Percentiles rank a stretch among this genome's conserved stretches.
Evolutionary conservation across 92 coral and sea anemone genomes (phyloP).

Genomic region (Paragorgia papillata): DNA sequence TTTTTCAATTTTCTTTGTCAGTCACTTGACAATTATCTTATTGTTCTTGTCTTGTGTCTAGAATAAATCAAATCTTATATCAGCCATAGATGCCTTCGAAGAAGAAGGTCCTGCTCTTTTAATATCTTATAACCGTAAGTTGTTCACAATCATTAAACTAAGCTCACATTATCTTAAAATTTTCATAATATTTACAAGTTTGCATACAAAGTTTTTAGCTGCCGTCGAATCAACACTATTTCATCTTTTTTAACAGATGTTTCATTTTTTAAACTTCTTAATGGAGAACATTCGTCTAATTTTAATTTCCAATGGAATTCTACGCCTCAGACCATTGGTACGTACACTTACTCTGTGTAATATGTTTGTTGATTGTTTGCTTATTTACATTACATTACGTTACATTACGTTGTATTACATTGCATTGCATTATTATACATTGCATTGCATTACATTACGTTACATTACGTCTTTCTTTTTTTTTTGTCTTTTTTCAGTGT

Average conservation of each 20-base stretch:
- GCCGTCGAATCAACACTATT: too few relatives aligned
- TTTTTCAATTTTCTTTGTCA: too few relatives aligned
- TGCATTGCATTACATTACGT: too few relatives aligned
- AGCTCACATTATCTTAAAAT: too few relatives aligned
- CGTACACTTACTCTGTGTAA: conserved; percentile 29
- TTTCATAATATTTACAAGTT: neutral
- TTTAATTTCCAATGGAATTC: conserved; percentile 90
- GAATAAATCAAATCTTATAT: conserved; percentile 82
- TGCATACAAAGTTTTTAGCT: too few relatives aligned
- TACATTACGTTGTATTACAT: too few relatives aligned
- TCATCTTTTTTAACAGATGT: conserved; percentile 56
- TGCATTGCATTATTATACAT: too few relatives aligned
- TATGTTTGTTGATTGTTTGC: too few relatives aligned
- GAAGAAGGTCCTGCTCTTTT: conserved; percentile 88
- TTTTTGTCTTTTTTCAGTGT: conserved; percentile 61
- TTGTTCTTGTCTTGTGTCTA: conserved; percentile 24
- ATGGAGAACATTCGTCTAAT: conserved; percentile 85
- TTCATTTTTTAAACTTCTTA: conserved; percentile 80
- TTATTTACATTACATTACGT: too few relatives aligned
- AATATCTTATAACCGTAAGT: conserved; percentile 91
- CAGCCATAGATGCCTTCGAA: conserved; percentile 92
- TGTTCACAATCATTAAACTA: neutral
- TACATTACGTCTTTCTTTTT: neutral
- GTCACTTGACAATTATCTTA: too few relatives aligned
- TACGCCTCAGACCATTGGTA: conserved; percentile 85